Conservation (phyloP, 2,888 invertebrate genomes). For the Cheilosia grossa region DNA sequence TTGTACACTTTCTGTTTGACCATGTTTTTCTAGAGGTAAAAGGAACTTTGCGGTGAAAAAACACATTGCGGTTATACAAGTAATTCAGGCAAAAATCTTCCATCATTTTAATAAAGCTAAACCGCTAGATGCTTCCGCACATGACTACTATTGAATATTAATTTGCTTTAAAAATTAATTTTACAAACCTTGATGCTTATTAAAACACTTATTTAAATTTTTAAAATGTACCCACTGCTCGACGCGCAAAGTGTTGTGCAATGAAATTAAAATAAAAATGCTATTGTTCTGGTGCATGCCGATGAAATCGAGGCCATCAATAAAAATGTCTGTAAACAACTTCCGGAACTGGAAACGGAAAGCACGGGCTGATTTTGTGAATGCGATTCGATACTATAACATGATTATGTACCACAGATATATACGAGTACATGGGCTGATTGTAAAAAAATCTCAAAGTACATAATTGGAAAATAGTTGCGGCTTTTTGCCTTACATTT, state of each 20-base stretch:
- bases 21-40: no score
- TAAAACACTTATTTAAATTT: slow-evolving; percentile 24
- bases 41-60: no score
- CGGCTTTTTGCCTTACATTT: slow-evolving; percentile 1
- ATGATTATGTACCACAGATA: slow-evolving; percentile 8
- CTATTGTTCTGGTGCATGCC: neutral
- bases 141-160: neutral
- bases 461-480: slow-evolving; percentile 31
- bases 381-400: slow-evolving; percentile 19
- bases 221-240: slow-evolving; percentile 13
- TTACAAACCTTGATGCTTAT: slow-evolving; percentile 1
- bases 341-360: slow-evolving; percentile 36
- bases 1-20: no score
- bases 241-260: slow-evolving; percentile 20
- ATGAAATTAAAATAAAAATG: slow-evolving; percentile 42
- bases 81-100: no score
- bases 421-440: neutral
- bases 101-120: no score
- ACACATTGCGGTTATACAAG: no score
- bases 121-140: neutral
- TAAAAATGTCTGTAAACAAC: slow-evolving; percentile 34
- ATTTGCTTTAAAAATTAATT: neutral
- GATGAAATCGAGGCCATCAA: slow-evolving; percentile 20
- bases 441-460: slow-evolving; percentile 10
- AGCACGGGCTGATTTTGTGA: slow-evolving; percentile 30